Evolutionary conservation across 2,113 vertebrate genomes (phyloP), one percentile per base, ranked within the genome.

Genomic region (Vulpes vulpes): DNA sequence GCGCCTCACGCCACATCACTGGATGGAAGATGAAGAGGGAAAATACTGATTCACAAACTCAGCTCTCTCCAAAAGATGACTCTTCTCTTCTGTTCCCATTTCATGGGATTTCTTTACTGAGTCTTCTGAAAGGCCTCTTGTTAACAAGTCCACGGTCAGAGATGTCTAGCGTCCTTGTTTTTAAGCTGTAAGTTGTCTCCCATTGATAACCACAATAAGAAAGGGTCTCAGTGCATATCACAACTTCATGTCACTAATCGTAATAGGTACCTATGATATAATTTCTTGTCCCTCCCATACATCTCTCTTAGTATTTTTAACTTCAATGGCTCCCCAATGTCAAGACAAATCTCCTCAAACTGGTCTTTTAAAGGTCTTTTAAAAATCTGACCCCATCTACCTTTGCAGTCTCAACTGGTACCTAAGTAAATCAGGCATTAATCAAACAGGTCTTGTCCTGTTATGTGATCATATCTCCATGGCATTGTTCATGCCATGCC

Each of bases 241-340:
- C 32, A 96, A 64, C 15, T 80, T 78, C 51, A 57, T 67, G 30
- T 51, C 86, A 71, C 38, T 67, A 81, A 27, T 79, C 38, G 90
- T 92, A 55, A 73, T 35, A 88, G 22, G 19, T 53, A 32, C 9
- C 9, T 2, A 3, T 23, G 22, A 83, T 85, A 55, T 3, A 62
- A 94, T 76, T 65, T 96, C 35, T 86, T 95, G 2, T 92, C 53
- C 92, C 22, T 82, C 49, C 20, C n/a, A 12, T 64, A 64, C n/a
- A 59, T 80, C 11, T 4, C 87, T 86, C 5, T n/a, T 88, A 67
- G 74, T 25, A 84, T 51, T 89, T 60, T 82, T 95, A 86, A 74
- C 8, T 49, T 87, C 11, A 71, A 4, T 69, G 35, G 53, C 1
- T 82, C 32, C n/a, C 38, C 11, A 83, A n/a, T 8, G n/a, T 91